phyloP scores from a whole-genome alignment of 2,113 vertebrate genomes.

The Muscicapa adusta region DNA sequence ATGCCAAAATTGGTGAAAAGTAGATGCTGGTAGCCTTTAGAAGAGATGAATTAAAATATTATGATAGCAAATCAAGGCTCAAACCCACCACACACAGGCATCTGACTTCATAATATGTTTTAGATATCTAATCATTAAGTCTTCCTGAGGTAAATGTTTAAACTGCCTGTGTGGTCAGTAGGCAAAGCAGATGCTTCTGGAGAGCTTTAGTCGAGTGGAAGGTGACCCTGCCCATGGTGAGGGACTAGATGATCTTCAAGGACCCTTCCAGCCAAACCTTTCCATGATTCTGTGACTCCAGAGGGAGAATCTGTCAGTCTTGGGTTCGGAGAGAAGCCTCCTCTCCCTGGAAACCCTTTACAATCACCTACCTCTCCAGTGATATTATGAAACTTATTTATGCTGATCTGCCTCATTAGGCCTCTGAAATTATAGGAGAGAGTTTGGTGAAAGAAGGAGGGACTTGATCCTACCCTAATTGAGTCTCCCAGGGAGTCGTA shows the following conservation, averaged over 20 bases:
- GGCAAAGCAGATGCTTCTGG: not conserved
- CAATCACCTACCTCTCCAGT: not conserved
- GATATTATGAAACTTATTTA: not conserved
- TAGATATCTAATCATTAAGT: not conserved
- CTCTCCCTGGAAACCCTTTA: not conserved
- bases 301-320: not conserved
- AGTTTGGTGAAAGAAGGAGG: not conserved
- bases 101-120: not conserved
- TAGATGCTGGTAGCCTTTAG: not conserved
- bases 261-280: not conserved
- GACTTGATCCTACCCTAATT: not conserved
- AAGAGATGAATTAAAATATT: not conserved
- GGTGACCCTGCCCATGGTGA: not conserved
- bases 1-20: not conserved
- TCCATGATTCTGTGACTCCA: not conserved
- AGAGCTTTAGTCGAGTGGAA: not conserved
- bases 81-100: not conserved
- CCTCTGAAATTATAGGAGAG: not conserved
- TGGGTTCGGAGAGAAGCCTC: not conserved
- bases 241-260: not conserved
- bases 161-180: not conserved
- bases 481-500: not conserved
- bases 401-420: not conserved
- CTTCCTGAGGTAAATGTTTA: not conserved
- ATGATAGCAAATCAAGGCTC: not conserved